phyloP scores from a whole-genome alignment of 2,888 invertebrate species.

The Rhyacophila evoluta region DNA sequence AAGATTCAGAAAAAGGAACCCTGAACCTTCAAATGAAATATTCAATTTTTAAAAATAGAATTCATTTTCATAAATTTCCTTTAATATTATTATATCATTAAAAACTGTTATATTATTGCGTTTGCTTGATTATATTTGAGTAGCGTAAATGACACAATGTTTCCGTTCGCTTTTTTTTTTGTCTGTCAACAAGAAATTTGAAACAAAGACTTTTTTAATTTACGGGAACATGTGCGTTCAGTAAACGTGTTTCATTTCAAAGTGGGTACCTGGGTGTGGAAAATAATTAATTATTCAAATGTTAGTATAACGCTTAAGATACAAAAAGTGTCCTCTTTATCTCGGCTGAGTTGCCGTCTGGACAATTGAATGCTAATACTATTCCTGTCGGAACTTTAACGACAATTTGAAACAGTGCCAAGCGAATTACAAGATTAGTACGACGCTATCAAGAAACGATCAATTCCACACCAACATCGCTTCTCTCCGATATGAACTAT shows the following conservation, averaged over 20 bases:
- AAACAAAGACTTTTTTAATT: background rate
- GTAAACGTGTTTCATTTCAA: background rate
- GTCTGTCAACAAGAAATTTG: no score
- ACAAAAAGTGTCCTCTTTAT: background rate
- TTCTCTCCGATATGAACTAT: background rate
- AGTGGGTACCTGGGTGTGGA: background rate
- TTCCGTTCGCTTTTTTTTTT: no score
- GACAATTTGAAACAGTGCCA: slow-evolving; percentile 42
- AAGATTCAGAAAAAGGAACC: no score
- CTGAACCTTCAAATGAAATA: no score
- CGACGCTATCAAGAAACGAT: slow-evolving; percentile 29
- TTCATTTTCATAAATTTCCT: no score
- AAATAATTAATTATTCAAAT: slow-evolving; percentile 1
- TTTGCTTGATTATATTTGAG: no score
- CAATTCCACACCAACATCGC: background rate
- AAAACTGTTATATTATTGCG: no score
- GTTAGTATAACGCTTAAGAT: background rate
- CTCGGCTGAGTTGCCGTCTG: slow-evolving; percentile 27
- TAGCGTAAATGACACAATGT: no score
- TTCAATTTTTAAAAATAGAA: no score
- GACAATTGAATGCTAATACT: slow-evolving; percentile 45
- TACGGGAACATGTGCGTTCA: background rate
- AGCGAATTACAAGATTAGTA: slow-evolving; percentile 39
- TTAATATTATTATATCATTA: no score
- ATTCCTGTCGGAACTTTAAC: slow-evolving; percentile 36